Base-by-base conservation (phyloP, 2,797 vertebrate species). In the Cheirogaleus major region DNA sequence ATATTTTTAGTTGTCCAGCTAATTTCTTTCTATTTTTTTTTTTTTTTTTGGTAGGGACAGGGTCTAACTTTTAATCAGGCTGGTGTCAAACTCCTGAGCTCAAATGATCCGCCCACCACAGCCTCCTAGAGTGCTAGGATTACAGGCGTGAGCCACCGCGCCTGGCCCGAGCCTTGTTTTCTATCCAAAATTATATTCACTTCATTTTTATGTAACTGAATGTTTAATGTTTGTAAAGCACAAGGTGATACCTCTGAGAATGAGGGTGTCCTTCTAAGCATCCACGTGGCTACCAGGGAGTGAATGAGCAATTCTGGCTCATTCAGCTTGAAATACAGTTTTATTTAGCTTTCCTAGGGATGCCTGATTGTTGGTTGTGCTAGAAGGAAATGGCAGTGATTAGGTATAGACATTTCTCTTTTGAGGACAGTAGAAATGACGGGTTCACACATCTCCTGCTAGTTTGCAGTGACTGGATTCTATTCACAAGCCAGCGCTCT, bases 401-500 rank as follows among this genome's bases (percentile, higher is more conserved):
- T 52, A 27, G 32, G 13, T 38, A 10, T 25, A 81, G 73, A 82
- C 41, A 63, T 91, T 89, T 96, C 35, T 95, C 73, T 92, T 96
- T 95, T 91, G 83, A 75, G n/a, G 52, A 61, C 30, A 50, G 89
- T 84, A 41, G 85, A 55, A 43, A 73, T 22, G 27, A 70, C 43
- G 45, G 72, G 57, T 5, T 15, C 73, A 79, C 38, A 41, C 15
- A 23, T 23, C 84, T 93, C 84, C 48, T 96, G 91, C 85, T 85
- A 90, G 83, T 57, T 89, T 59, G 48, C 84, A 91, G 48, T 89
- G 70, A 59, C 75, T 85, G 67, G 41, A 85, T 70, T 96, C 90
- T 88, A 96, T 88, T 93, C 92, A 94, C n/a, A 73, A 89, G 88
- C 78, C 91, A 73, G 15, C 79, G 88, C 87, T 97, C 75, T 72